Evolutionary conservation across 2,113 vertebrate genomes (phyloP).

Genomic region (Leucosticte australis): DNA sequence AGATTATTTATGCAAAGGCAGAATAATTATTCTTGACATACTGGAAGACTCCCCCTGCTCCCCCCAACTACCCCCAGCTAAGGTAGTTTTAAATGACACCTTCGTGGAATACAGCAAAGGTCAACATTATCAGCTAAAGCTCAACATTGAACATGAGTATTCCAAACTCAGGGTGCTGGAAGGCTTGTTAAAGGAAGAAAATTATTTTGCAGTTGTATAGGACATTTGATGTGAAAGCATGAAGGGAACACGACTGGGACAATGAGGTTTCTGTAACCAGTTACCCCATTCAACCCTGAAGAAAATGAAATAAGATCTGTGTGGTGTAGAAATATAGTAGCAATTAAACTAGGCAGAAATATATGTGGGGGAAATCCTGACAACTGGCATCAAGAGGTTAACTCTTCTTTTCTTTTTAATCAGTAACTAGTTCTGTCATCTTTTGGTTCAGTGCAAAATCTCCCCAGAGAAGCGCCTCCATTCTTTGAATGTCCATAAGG

Average conservation of each 20-base stretch:
- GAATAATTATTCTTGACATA: conserved; percentile 71
- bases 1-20: conserved; percentile 77
- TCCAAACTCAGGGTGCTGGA: not conserved
- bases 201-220: conserved; percentile 45
- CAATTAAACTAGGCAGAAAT: conserved; percentile 55
- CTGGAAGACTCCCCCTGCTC: not conserved
- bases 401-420: conserved; percentile 62
- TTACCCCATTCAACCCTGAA: conserved; percentile 46
- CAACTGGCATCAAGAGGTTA: conserved; percentile 57
- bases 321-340: conserved; percentile 2
- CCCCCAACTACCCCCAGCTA: not conserved
- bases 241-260: conserved; percentile 37
- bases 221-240: conserved; percentile 35
- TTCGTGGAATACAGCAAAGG: conserved; percentile 19
- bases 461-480: conserved; percentile 70
- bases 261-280: conserved; percentile 50
- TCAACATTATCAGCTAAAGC: conserved; percentile 23
- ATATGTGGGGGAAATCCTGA: conserved; percentile 48
- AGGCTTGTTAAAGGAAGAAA: conserved; percentile 30
- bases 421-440: conserved; percentile 69
- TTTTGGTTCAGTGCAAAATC: conserved; percentile 60
- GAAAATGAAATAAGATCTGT: conserved; percentile 30
- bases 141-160: not conserved
- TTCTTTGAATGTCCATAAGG: conserved; percentile 72
- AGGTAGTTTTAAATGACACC: conserved; percentile 57